Conservation (phyloP, 2,113 vertebrate genomes). For the Gnathonemus echidnorhynchus region DNA sequence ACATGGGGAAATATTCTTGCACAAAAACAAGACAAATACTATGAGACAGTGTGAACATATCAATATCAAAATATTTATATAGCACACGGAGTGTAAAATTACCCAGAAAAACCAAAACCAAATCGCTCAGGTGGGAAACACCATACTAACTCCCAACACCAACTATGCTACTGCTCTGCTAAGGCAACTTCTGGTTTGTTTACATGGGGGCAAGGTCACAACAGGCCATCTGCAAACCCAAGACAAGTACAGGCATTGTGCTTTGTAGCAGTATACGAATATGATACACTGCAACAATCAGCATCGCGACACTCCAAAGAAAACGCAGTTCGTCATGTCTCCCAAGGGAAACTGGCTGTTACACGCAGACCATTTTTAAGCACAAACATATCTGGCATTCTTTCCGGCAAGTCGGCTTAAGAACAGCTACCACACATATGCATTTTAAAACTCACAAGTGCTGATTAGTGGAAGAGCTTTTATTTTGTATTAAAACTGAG, state of each 20-base stretch:
- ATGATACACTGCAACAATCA: neutral
- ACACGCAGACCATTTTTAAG: neutral
- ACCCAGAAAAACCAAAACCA: neutral
- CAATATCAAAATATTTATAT: neutral
- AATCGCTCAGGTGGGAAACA: neutral
- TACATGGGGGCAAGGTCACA: neutral
- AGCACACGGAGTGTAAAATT: neutral
- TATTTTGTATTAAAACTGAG: neutral
- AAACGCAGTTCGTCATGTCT: neutral
- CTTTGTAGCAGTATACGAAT: neutral
- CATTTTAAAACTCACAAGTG: neutral
- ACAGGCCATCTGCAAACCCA: neutral
- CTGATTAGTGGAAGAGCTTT: neutral
- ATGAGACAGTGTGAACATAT: neutral
- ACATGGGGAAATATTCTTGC: neutral
- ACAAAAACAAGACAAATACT: neutral
- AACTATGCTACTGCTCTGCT: neutral
- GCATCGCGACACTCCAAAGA: neutral
- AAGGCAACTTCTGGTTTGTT: neutral
- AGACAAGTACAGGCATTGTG: neutral
- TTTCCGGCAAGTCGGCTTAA: neutral
- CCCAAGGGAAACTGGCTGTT: neutral
- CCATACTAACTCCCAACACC: neutral
- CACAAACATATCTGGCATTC: neutral
- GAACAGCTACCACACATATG: neutral